Evolutionary conservation across 2,888 invertebrate species (phyloP).

Genomic region (Drosophila mulleri): DNA sequence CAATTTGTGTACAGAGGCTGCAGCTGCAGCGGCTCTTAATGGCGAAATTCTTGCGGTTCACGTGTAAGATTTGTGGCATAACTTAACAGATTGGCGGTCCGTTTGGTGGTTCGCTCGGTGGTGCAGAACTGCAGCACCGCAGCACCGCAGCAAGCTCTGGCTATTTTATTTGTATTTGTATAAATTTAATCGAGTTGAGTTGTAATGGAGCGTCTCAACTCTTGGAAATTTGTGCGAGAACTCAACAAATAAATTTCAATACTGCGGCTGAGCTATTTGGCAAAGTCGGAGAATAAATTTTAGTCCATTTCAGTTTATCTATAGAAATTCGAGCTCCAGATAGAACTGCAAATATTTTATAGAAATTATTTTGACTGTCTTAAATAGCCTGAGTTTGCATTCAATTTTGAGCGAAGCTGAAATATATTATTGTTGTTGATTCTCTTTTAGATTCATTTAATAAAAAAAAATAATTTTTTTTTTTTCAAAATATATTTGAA

Average conservation of each 20-base stretch:
- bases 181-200: constrained; percentile 3
- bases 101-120: neutral
- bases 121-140: neutral
- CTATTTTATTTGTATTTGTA: neutral
- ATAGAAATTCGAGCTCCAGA: neutral
- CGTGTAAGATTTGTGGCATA: constrained; percentile 67
- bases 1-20: constrained; percentile 37
- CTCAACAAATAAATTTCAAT: neutral
- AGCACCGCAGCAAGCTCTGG: constrained; percentile 5
- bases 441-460: too few relatives aligned
- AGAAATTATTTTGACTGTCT: too few relatives aligned
- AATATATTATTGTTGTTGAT: too few relatives aligned
- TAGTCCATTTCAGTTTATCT: too few relatives aligned
- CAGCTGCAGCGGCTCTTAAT: constrained; percentile 29
- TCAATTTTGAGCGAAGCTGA: too few relatives aligned
- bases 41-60: constrained; percentile 57
- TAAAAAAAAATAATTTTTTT: too few relatives aligned
- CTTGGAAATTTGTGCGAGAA: neutral
- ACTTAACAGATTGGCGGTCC: constrained; percentile 39
- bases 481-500: too few relatives aligned
- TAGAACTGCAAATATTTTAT: neutral
- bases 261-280: neutral
- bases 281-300: neutral
- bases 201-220: neutral
- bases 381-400: too few relatives aligned